Conservation (phyloP, 2,113 vertebrate species). For the Strigops habroptila region DNA sequence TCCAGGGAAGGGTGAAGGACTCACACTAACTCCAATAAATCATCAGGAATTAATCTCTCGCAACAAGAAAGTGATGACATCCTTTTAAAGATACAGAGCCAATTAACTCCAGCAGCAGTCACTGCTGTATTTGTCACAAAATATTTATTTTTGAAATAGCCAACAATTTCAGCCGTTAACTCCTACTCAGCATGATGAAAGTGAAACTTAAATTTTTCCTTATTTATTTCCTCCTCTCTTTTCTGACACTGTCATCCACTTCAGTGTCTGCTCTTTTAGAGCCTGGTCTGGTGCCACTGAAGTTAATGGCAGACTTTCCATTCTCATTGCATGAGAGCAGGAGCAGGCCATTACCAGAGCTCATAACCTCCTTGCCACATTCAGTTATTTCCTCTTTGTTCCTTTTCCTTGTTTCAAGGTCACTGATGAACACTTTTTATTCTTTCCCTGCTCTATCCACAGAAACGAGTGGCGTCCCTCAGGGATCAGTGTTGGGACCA, state of each 20-base stretch:
- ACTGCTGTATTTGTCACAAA: conserved; percentile 23
- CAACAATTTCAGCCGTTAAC: conserved; percentile 39
- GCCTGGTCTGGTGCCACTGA: conserved; percentile 51
- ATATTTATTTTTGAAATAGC: conserved; percentile 38
- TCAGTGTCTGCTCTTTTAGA: conserved; percentile 57
- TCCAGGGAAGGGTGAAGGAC: conserved; percentile 2
- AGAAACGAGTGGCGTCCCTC: background rate
- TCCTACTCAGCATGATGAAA: conserved; percentile 33
- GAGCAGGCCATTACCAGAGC: conserved; percentile 60
- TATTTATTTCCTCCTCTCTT: conserved; percentile 58
- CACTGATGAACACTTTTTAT: conserved; percentile 48
- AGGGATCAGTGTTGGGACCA: too few species aligned
- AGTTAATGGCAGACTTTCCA: conserved; percentile 66
- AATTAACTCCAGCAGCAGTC: conserved; percentile 8
- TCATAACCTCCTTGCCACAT: conserved; percentile 47
- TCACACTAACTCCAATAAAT: background rate
- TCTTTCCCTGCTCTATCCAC: background rate
- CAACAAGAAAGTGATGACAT: background rate
- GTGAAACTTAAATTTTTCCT: conserved; percentile 42
- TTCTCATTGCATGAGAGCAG: conserved; percentile 46
- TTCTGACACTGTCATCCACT: conserved; percentile 50
- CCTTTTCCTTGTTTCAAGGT: conserved; percentile 52
- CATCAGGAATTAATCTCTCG: conserved; percentile 28
- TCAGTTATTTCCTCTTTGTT: conserved; percentile 60
- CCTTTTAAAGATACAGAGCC: background rate